A percentile compares a stretch with the other conserved stretches of the same genome.
Evolutionary conservation across 2,113 vertebrate species (phyloP).

Genomic region (Macrotis lagotis): DNA sequence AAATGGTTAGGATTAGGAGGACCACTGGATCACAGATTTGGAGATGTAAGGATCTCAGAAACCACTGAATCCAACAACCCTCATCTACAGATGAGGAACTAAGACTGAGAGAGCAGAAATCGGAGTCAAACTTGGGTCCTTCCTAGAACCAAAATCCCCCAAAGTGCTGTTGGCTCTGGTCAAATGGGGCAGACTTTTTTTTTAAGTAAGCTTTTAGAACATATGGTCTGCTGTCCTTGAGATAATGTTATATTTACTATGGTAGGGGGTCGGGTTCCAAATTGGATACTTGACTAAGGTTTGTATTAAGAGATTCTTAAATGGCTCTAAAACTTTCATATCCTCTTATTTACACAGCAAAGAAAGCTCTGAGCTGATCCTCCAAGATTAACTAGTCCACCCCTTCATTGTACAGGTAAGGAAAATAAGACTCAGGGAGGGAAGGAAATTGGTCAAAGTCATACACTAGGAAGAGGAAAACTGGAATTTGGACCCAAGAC

Average conservation of each 20-base stretch:
- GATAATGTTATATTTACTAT: not conserved
- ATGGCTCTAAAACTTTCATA: not conserved
- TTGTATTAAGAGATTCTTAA: not conserved
- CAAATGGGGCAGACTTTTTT: slow-evolving; percentile 24
- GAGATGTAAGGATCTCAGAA: not conserved
- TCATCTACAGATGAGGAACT: slow-evolving; percentile 26
- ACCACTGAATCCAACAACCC: not conserved
- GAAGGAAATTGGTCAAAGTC: too few relatives aligned
- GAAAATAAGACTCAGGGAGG: too few relatives aligned
- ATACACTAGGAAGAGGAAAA: too few relatives aligned
- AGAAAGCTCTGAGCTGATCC: not conserved
- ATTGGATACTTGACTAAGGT: not conserved
- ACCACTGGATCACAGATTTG: not conserved
- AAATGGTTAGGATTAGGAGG: not conserved
- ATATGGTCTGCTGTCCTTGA: slow-evolving; percentile 22
- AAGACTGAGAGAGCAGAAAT: slow-evolving; percentile 19
- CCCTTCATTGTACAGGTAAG: too few relatives aligned
- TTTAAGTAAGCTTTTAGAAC: slow-evolving; percentile 47
- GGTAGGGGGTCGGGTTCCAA: not conserved
- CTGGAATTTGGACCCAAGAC: too few relatives aligned
- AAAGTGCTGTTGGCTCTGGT: not conserved
- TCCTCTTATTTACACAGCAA: not conserved
- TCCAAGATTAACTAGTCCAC: too few relatives aligned
- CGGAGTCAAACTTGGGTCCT: slow-evolving; percentile 17
- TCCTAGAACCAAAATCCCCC: not conserved